These are phyloP conservation scores for Grapholita molesta DNA, from an alignment of 1,140 invertebrate genomes.

Conservation along the genomic window DNA sequence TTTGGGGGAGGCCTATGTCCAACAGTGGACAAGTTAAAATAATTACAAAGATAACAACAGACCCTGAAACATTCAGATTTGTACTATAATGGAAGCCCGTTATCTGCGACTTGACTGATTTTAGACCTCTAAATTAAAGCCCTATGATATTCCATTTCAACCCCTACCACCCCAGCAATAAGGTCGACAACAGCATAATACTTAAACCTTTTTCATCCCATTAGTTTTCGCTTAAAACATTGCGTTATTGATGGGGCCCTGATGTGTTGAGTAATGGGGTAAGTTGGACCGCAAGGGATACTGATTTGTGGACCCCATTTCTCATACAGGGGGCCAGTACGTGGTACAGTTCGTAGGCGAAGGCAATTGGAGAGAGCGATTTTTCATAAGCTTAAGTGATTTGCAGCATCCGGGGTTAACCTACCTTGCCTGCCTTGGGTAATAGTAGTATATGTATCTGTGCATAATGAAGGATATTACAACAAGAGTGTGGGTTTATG, in stretches of 20 bases:
- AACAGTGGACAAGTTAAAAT: too few species aligned
- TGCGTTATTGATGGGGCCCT: conserved; percentile 2
- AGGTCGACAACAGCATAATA: neutral
- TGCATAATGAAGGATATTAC: too few species aligned
- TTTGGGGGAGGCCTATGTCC: too few species aligned
- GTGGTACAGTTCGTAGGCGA: neutral
- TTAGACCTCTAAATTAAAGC: neutral
- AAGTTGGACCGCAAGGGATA: conserved; percentile 8
- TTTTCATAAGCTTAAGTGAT: neutral
- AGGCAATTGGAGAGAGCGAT: neutral
- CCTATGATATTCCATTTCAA: neutral
- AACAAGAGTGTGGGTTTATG: too few species aligned
- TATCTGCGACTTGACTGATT: neutral
- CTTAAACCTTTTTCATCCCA: neutral
- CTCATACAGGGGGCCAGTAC: conserved; percentile 3
- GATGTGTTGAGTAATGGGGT: conserved; percentile 9
- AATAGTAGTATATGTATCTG: too few species aligned
- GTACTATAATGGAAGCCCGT: too few species aligned
- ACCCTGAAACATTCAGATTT: too few species aligned
- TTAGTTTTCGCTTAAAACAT: conserved; percentile 15
- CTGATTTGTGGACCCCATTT: conserved; percentile 13
- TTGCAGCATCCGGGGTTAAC: too few species aligned
- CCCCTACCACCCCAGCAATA: neutral
- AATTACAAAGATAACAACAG: too few species aligned
- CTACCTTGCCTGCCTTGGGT: too few species aligned